Evolutionary conservation across 2,113 vertebrate genomes (phyloP).

Genomic region (Anguilla rostrata): DNA sequence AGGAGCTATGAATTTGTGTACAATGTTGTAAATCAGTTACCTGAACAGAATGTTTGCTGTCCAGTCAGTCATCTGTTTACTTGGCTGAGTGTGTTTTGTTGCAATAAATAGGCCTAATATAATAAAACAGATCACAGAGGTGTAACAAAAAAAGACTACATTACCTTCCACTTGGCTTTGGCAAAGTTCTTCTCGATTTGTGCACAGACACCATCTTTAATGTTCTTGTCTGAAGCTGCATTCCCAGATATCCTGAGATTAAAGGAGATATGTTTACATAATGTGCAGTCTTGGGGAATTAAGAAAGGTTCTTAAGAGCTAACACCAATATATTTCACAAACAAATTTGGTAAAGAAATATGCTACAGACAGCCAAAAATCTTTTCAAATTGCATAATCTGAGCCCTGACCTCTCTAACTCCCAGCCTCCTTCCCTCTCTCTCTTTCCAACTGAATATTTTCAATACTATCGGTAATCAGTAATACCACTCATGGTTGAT

Average conservation of each 20-base stretch:
- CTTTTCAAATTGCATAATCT: background rate
- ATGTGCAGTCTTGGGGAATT: background rate
- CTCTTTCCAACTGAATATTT: background rate
- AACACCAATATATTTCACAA: background rate
- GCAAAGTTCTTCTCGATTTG: conserved; percentile 99
- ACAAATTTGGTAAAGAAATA: conserved; percentile 1
- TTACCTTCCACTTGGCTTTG: conserved; percentile 97
- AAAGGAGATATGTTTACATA: conserved; percentile 14
- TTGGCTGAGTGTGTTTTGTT: background rate
- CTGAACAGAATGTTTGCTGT: background rate
- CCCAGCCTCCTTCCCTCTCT: background rate
- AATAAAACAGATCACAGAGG: background rate
- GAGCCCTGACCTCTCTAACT: background rate
- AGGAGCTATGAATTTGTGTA: background rate
- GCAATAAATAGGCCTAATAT: background rate
- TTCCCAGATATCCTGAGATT: conserved; percentile 91
- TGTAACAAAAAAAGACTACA: conserved; percentile 18
- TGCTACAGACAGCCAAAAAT: background rate
- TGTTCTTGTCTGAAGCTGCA: conserved; percentile 96
- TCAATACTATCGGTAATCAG: background rate
- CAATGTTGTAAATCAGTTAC: background rate
- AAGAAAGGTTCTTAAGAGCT: background rate
- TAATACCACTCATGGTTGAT: conserved; percentile 93
- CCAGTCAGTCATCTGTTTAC: background rate
- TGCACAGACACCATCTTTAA: conserved; percentile 94